Percentiles rank a stretch among this genome's conserved stretches.
Evolutionary conservation across 1,140 invertebrate genomes (phyloP).

Genomic region (Drosophila paulistorum): DNA sequence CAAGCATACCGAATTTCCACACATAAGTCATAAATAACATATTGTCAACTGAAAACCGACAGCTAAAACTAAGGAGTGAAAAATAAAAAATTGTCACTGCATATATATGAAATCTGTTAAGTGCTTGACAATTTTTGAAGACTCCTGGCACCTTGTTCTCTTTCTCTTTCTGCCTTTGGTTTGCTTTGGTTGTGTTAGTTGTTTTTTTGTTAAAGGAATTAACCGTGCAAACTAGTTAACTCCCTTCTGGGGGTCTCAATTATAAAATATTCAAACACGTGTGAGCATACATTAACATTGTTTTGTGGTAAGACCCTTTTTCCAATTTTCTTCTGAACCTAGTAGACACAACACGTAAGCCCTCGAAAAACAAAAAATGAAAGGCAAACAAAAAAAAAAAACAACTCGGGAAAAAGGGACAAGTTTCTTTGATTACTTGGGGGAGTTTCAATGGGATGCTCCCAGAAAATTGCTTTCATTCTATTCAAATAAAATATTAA

Average conservation of each 20-base stretch:
- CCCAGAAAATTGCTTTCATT: slow-evolving; percentile 6
- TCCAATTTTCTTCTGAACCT: slow-evolving; percentile 1
- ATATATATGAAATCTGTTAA: slow-evolving; percentile 5
- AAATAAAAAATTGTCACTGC: not conserved
- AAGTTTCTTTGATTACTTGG: slow-evolving; percentile 34
- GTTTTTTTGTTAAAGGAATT: not conserved
- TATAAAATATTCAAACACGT: slow-evolving; percentile 10
- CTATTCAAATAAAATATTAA: slow-evolving; percentile 11
- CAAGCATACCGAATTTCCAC: not conserved
- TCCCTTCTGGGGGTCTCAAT: slow-evolving; percentile 10
- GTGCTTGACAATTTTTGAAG: not conserved
- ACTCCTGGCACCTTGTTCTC: not conserved
- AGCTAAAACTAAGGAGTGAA: not conserved
- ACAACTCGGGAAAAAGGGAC: slow-evolving; percentile 22
- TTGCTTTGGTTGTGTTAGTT: not conserved
- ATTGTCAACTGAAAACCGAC: not conserved
- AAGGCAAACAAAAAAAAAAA: not conserved
- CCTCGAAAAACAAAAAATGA: not conserved
- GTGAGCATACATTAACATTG: slow-evolving; percentile 12
- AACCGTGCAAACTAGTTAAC: not conserved
- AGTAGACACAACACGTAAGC: slow-evolving; percentile 4
- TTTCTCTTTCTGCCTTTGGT: not conserved
- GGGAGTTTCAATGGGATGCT: slow-evolving; percentile 4
- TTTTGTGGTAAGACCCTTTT: not conserved
- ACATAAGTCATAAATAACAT: slow-evolving; percentile 4